A percentile compares a stretch with the other conserved stretches of the same genome.
Conservation (phyloP, 2,797 vertebrate species). For the Manis crassicaudata region DNA sequence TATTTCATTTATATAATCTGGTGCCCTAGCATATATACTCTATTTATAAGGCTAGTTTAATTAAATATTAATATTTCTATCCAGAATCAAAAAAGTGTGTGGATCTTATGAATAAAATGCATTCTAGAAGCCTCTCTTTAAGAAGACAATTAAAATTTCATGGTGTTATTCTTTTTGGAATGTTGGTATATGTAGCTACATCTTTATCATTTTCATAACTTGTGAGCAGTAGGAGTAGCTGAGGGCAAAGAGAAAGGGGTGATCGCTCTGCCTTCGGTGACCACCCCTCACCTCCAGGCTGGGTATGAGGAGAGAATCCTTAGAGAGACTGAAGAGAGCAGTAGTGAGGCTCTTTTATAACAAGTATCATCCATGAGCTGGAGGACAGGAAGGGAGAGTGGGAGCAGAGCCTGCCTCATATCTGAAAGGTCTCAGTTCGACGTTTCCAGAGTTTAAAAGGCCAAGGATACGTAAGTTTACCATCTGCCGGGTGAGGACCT, state of each 20-base stretch:
- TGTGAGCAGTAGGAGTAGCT: not conserved
- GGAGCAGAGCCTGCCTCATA: not conserved
- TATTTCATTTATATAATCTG: not conserved
- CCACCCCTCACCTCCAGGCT: not conserved
- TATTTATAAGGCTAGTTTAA: not conserved
- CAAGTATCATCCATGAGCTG: not conserved
- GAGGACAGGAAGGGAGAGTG: not conserved
- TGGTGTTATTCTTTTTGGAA: not conserved
- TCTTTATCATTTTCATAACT: not conserved
- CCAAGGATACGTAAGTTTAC: not conserved
- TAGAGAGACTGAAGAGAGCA: not conserved
- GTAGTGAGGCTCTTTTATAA: not conserved
- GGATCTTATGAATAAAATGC: not conserved
- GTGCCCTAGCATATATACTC: not conserved
- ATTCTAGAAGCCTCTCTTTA: constrained; percentile 24
- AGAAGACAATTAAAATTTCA: not conserved
- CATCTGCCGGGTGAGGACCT: not conserved
- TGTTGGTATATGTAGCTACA: not conserved
- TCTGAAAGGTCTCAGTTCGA: not conserved
- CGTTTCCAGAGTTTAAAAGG: not conserved
- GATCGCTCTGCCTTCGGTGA: not conserved
- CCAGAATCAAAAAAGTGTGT: not conserved
- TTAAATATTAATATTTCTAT: constrained; percentile 30
- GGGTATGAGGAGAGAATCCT: not conserved
- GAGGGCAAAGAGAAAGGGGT: not conserved